Percentiles rank a stretch among this genome's conserved stretches.
Evolutionary conservation across 1,140 invertebrate genomes (phyloP).

Genomic region (Melipona quadrifasciata): DNA sequence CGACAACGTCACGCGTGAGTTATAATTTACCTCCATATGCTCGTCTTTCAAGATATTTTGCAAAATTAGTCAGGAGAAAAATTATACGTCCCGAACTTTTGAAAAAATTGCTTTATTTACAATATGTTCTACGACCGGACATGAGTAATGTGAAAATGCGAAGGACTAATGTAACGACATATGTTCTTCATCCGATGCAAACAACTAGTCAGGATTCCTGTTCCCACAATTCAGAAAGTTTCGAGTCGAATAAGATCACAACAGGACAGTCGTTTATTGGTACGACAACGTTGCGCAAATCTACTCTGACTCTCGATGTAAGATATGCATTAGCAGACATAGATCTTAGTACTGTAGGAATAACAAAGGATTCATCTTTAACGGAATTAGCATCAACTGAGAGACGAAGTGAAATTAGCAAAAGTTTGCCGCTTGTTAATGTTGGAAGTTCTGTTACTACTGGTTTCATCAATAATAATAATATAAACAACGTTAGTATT

Average conservation of each 20-base stretch:
- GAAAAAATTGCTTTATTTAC: slow-evolving; percentile 87
- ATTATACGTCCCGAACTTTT: slow-evolving; percentile 87
- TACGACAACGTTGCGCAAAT: slow-evolving; percentile 64
- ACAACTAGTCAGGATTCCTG: slow-evolving; percentile 36
- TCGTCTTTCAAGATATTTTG: slow-evolving; percentile 88
- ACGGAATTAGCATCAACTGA: slow-evolving; percentile 35
- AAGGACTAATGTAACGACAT: slow-evolving; percentile 72
- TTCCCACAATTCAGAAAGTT: slow-evolving; percentile 24
- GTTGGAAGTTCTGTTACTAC: background rate
- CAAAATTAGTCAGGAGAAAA: slow-evolving; percentile 87
- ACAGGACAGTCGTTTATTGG: background rate
- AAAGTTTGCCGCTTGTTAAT: slow-evolving; percentile 63
- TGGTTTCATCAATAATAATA: background rate
- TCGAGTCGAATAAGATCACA: slow-evolving; percentile 5
- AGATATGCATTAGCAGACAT: slow-evolving; percentile 66
- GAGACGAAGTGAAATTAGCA: slow-evolving; percentile 59
- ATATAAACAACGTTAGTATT: no score
- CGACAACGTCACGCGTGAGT: slow-evolving; percentile 79
- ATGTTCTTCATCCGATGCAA: slow-evolving; percentile 67
- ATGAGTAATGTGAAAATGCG: slow-evolving; percentile 77
- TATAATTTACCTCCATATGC: slow-evolving; percentile 79
- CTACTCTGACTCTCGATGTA: slow-evolving; percentile 74
- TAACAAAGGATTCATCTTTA: slow-evolving; percentile 44
- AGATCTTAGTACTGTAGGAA: slow-evolving; percentile 58
- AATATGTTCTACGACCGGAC: slow-evolving; percentile 81